Base-by-base conservation (phyloP, 2,888 invertebrate species). In the Homarus gammarus region DNA sequence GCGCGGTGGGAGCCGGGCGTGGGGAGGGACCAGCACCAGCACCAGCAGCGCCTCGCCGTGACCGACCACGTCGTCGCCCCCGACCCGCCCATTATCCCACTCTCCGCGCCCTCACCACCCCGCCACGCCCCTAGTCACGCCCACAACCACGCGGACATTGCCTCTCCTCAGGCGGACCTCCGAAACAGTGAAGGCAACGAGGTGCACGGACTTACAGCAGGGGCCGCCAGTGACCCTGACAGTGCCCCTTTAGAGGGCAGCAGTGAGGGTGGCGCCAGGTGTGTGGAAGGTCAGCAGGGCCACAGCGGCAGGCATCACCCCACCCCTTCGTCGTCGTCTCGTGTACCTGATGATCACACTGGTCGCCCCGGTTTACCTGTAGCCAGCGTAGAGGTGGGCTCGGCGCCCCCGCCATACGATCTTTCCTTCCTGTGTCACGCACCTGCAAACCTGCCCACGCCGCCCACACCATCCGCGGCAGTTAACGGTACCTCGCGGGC, bases 1-100 rank as follows among this genome's bases (percentile, higher is more conserved):
- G 70, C 72, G 73, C 82, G 72, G 38, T 82, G 75, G 81, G 64
- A 33, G 38, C 64, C 81, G 51, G 82, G 64, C 77, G 77, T 51
- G 61, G 75, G 61, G 40, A 49, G 33, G 70, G 70, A 49, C 36
- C 49, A 38, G 10, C 64, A 31, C 44, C 75, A 85, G 44, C 84
- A 70, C 70, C 81, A 64, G 33, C 64, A 31, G 10, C 44, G 8
- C 40, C 38, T 31, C 73, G 70, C 51, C 75, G 61, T 61, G 64
- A 61, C 64, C 38, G 31, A 33, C 77, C 84, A 64, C 77, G 22
- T 38, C 61, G 56, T 27, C 38, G 56, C 31, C 79, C 75, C 44
- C 36, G 70, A 64, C 40, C 75, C 61, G 15, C 51, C 84, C 84
- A 38, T 56, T 5, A n/a, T 36, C 84, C 61, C 51, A 31, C 31